phyloP scores from a whole-genome alignment of 2,113 vertebrate genomes.

The Etheostoma spectabile region DNA sequence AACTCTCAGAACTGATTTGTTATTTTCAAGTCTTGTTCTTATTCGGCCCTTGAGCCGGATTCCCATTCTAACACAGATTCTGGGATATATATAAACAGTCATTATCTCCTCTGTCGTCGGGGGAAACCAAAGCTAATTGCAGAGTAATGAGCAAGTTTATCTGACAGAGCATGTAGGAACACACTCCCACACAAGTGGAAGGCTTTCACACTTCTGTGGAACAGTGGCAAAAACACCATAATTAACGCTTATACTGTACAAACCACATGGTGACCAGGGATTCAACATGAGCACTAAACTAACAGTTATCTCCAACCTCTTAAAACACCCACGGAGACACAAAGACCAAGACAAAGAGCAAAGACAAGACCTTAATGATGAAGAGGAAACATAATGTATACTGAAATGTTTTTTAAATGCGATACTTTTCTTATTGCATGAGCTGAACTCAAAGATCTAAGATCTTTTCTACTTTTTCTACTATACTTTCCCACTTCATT shows the following conservation, averaged over 20 bases:
- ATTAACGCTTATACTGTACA: constrained; percentile 1
- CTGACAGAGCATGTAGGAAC: constrained; percentile 16
- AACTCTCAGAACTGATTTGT: not conserved
- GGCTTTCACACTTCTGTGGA: not conserved
- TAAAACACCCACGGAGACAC: not conserved
- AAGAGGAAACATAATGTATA: too few relatives aligned
- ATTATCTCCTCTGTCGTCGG: constrained; percentile 31
- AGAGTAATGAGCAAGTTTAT: constrained; percentile 34
- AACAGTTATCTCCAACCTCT: not conserved
- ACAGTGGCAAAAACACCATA: not conserved
- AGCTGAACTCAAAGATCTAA: too few relatives aligned
- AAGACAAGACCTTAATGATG: too few relatives aligned
- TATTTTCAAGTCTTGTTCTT: not conserved
- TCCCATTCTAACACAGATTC: constrained; percentile 20
- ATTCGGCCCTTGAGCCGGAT: not conserved
- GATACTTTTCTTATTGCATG: too few relatives aligned
- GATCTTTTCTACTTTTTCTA: too few relatives aligned
- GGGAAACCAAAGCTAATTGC: constrained; percentile 34
- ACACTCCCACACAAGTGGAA: not conserved
- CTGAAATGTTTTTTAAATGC: too few relatives aligned
- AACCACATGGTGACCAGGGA: not conserved
- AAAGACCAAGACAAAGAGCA: not conserved
- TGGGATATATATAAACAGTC: constrained; percentile 29
- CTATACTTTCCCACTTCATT: not conserved
- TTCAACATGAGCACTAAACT: not conserved